Base-by-base conservation (phyloP, 2,888 invertebrate species). In the Macaria liturata region DNA sequence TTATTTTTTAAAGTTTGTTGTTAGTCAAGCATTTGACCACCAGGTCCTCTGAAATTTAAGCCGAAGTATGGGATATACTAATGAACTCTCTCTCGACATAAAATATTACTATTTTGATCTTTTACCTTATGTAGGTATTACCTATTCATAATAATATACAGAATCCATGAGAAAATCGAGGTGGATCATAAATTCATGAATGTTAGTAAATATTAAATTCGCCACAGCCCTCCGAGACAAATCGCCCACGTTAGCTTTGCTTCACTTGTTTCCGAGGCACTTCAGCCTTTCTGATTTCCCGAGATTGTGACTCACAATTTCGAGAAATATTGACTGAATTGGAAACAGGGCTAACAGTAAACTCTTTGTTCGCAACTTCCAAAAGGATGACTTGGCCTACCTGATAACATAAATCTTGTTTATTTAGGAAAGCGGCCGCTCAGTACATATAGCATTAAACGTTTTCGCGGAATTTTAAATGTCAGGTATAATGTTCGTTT, bases 151-250 rank as follows among this genome's bases (percentile, higher is more conserved):
- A 37, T 37, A 7, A 37, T 37, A 37, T 6, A 7, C 7, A 37
- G 4, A 37, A 4, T 7, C 1, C 34, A 7, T 37, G 7, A 37
- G 7, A 6, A 37, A 37, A 37, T 37, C 4, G 34, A 37, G 34
- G 34, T 7, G 34, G 34, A 6, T 37, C 34, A 37, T 37, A 37
- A 4, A 37, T 37, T 2, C 34, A 37, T 6, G 34, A 4, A 47
- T 54, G 50, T 54, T 51, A 31, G 50, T 51, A 76, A 82, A 80
- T 76, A 78, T 79, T 75, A 67, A 72, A 83, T 81, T 82, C 69
- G 73, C 67, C 67, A 72, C 74, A 69, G 65, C 60, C 49, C 48
- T 9, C 50, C 65, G 72, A 70, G 65, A 71, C 76, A 73, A 83
- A 82, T 80, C 72, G 66, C 60, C 49, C 68, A 54, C 62, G 74